Percentiles rank a stretch among this genome's conserved stretches.
Evolutionary conservation across 2,113 vertebrate species (phyloP).

Genomic region (Syngnathus floridae): DNA sequence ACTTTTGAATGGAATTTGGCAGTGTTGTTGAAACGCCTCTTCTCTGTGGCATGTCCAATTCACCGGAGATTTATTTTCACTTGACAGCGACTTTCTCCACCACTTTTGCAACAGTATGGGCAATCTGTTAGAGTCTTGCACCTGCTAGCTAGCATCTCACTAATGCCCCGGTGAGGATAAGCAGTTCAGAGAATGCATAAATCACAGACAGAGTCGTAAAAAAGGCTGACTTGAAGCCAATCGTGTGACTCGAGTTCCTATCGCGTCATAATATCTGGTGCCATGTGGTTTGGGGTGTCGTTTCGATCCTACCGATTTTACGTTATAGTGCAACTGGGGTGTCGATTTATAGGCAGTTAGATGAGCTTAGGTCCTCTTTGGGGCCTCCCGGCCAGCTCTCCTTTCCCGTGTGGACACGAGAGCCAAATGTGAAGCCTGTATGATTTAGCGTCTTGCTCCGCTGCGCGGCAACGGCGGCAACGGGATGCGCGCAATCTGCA

Average conservation of each 20-base stretch:
- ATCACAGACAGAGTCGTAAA: not conserved
- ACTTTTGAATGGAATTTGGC: too few relatives aligned
- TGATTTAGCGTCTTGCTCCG: conserved; percentile 35
- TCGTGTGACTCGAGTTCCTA: not conserved
- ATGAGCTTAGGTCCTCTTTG: conserved; percentile 17
- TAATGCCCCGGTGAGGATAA: too few relatives aligned
- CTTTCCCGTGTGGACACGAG: conserved; percentile 60
- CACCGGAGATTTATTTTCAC: too few relatives aligned
- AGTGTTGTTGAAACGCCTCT: too few relatives aligned
- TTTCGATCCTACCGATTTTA: not conserved
- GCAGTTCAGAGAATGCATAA: not conserved
- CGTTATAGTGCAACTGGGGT: conserved; percentile 5
- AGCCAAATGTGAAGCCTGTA: conserved; percentile 47
- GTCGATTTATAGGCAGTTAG: not conserved
- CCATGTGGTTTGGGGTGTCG: conserved; percentile 28
- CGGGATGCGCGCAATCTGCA: conserved; percentile 42
- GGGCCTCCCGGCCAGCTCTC: conserved; percentile 36
- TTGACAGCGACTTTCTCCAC: not conserved
- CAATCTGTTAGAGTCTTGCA: not conserved
- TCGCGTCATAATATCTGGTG: conserved; percentile 38
- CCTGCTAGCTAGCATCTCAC: not conserved
- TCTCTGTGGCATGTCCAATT: too few relatives aligned
- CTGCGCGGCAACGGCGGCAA: conserved; percentile 15
- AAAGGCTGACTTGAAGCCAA: not conserved
- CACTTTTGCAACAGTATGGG: not conserved